Percentiles rank a stretch among this genome's conserved stretches.
phyloP scores from a whole-genome alignment of 2,888 invertebrate species.

The Polymixis flavicincta region DNA sequence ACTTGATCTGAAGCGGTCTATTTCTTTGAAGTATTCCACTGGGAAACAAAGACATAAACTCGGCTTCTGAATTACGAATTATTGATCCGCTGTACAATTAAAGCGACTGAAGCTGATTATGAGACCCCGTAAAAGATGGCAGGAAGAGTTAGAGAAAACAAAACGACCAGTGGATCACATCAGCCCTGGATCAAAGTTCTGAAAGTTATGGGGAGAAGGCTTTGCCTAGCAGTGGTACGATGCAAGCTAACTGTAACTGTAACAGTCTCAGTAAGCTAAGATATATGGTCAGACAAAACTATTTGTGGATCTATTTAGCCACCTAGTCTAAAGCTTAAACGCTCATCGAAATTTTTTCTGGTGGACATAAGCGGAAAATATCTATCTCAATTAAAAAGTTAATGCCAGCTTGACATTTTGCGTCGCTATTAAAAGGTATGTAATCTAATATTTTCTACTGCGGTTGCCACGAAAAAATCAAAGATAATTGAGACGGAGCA shows the following conservation, averaged over 20 bases:
- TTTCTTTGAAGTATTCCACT: constrained; percentile 10
- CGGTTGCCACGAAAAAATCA: neutral
- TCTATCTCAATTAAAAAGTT: neutral
- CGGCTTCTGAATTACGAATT: neutral
- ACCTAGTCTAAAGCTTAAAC: too few species aligned
- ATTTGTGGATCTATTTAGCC: too few species aligned
- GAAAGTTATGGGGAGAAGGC: too few species aligned
- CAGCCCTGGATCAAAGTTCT: too few species aligned
- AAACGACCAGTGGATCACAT: too few species aligned
- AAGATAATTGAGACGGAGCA: neutral
- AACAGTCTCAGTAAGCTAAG: neutral
- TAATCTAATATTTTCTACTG: constrained; percentile 16
- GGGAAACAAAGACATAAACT: neutral
- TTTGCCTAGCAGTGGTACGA: too few species aligned
- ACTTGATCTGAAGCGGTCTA: constrained; percentile 29
- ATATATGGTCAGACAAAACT: too few species aligned
- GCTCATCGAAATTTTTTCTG: neutral
- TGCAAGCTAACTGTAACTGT: too few species aligned
- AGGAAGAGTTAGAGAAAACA: too few species aligned
- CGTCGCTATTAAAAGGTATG: neutral
- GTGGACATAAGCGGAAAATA: neutral
- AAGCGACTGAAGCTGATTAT: neutral
- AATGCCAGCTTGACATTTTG: constrained; percentile 17
- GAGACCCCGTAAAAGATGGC: too few species aligned
- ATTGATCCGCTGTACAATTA: neutral